Base-by-base conservation (phyloP, 2,113 vertebrate species). In the Triplophysa siluroides region DNA sequence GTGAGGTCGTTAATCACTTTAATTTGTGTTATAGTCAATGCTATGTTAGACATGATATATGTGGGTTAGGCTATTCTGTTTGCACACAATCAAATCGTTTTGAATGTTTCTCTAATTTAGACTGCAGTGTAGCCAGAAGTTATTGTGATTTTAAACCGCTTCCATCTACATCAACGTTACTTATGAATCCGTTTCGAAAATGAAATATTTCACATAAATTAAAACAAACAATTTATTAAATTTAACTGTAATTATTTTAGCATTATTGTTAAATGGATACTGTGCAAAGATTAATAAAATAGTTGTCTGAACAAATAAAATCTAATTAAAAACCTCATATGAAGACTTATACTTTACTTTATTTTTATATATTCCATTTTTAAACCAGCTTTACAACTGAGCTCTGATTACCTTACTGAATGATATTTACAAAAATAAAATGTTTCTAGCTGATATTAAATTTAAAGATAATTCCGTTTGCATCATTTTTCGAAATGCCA, bases 1-100 rank as follows among this genome's bases (percentile, higher is more conserved):
- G 86, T 93, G 91, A 92, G 95, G 96, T 94, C 92, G 92, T 96
- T 93, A 93, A 89, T 96, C 95, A 92, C 93, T 93, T 94, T 96
- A 95, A 95, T 91, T 95, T 90, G 93, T 92, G 90, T 93, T 93
- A 94, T 86, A 90, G 91, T 91, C 92, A 93, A 89, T 88, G 89
- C 88, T 88, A 89, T 92, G 89, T 91, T 86, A 85, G 86, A 87
- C 67, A 88, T 94, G 94, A 93, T 94, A 95, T 94, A 94, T 94
- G 94, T 90, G 90, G 86, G 92, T 94, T 94, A 93, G 88, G 88
- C 92, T 83, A 88, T 90, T 90, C 88, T 90, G 89, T 93, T 88
- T 86, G 19, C 61, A 78, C 86, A 88, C 89, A 74, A 81, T 86
- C 82, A 85, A 38, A 50, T 86, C 70, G 21, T 80, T 88, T 89